Conservation (phyloP, 2,888 invertebrate genomes). For the Argyra leucocephala region DNA sequence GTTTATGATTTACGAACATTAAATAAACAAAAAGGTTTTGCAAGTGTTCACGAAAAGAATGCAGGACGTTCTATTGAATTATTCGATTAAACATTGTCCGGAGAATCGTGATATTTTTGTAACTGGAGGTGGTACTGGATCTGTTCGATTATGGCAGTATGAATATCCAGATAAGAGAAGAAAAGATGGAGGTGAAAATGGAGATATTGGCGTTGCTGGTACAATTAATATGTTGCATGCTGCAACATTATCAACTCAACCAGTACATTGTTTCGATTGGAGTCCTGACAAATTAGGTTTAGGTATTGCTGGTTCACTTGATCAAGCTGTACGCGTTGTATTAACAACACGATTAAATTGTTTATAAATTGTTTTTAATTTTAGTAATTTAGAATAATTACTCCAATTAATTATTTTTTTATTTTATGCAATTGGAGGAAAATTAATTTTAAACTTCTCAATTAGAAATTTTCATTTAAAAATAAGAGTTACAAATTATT, state of each 20-base stretch:
- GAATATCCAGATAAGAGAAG: slow-evolving; percentile 71
- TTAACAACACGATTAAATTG: slow-evolving; percentile 78
- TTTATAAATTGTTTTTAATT: not conserved
- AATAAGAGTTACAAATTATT: no score
- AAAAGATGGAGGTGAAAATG: slow-evolving; percentile 60
- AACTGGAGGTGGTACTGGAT: slow-evolving; percentile 83
- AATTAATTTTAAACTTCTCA: no score
- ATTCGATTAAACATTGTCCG: slow-evolving; percentile 68
- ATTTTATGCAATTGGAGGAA: no score
- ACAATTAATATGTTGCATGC: slow-evolving; percentile 67
- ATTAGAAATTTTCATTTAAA: no score
- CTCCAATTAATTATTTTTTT: no score
- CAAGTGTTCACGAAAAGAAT: slow-evolving; percentile 48
- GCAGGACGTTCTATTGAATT: slow-evolving; percentile 42
- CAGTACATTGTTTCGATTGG: slow-evolving; percentile 85
- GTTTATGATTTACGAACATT: slow-evolving; percentile 83
- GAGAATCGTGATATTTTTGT: slow-evolving; percentile 89
- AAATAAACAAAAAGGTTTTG: slow-evolving; percentile 78
- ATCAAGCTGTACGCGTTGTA: slow-evolving; percentile 77
- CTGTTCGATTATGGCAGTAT: slow-evolving; percentile 93
- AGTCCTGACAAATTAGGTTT: slow-evolving; percentile 81
- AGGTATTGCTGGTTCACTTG: slow-evolving; percentile 81
- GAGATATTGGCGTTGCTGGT: slow-evolving; percentile 66
- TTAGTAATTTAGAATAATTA: no score
- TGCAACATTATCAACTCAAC: slow-evolving; percentile 72